Evolutionary conservation across 2,888 invertebrate species (phyloP).

Genomic region (Drosophila nigricruria): DNA sequence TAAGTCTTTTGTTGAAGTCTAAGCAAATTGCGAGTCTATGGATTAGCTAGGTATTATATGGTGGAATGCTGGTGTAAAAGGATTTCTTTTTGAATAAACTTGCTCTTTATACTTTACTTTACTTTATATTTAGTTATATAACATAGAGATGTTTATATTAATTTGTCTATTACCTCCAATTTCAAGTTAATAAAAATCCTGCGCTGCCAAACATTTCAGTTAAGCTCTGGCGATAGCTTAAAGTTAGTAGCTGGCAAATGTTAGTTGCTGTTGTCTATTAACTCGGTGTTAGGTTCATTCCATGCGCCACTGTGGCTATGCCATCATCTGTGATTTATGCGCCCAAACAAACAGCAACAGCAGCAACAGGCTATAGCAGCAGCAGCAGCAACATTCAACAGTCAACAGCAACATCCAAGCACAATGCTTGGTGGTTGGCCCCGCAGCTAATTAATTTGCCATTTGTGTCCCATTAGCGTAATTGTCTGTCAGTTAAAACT

Average conservation of each 20-base stretch:
- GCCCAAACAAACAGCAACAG: constrained; percentile 40
- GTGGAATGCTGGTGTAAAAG: not conserved
- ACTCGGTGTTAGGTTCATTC: constrained; percentile 42
- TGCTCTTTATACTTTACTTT: too few relatives aligned
- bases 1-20: not conserved
- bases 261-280: constrained; percentile 20
- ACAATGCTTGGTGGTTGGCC: constrained; percentile 57
- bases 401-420: constrained; percentile 19
- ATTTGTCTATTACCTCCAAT: not conserved
- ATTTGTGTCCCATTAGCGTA: constrained; percentile 81
- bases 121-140: too few relatives aligned
- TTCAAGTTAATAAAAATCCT: constrained; percentile 12
- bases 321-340: constrained; percentile 56
- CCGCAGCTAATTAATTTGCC: constrained; percentile 80
- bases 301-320: constrained; percentile 30
- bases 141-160: too few relatives aligned
- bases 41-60: not conserved
- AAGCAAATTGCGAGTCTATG: too few relatives aligned
- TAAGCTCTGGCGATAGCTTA: not conserved
- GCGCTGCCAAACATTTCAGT: constrained; percentile 3
- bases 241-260: constrained; percentile 11
- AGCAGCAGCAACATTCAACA: constrained; percentile 18
- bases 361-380: constrained; percentile 11
- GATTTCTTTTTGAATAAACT: not conserved
- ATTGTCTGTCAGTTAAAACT: constrained; percentile 77